Conservation (phyloP, 2,888 invertebrate genomes). For the Drosophila neotestacea region DNA sequence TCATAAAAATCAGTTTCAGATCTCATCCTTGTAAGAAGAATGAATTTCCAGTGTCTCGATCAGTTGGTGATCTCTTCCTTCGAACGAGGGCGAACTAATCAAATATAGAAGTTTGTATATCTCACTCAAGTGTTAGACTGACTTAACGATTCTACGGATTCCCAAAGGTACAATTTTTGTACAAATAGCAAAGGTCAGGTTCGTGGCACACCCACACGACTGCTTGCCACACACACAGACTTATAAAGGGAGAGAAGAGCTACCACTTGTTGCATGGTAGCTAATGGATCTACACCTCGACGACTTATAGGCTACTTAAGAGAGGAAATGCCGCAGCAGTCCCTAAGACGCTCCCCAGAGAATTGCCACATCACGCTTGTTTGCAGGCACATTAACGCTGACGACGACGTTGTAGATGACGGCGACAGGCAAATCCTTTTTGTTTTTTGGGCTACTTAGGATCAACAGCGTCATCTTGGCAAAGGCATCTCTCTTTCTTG, state of each 20-base stretch:
- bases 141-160: slow-evolving; percentile 55
- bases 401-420: slow-evolving; percentile 38
- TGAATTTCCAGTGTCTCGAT: not conserved
- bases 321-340: slow-evolving; percentile 21
- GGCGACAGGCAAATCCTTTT: slow-evolving; percentile 76
- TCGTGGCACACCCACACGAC: slow-evolving; percentile 50
- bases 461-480: slow-evolving; percentile 45
- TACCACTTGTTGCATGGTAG: slow-evolving; percentile 64
- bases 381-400: slow-evolving; percentile 77
- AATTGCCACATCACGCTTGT: slow-evolving; percentile 81
- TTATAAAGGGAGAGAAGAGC: slow-evolving; percentile 17
- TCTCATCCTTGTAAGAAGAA: too few species aligned
- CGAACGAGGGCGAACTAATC: slow-evolving; percentile 2
- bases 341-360: slow-evolving; percentile 61
- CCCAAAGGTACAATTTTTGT: slow-evolving; percentile 6
- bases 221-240: slow-evolving; percentile 36
- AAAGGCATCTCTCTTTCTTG: slow-evolving; percentile 44
- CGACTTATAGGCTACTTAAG: slow-evolving; percentile 62
- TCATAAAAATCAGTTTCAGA: too few species aligned
- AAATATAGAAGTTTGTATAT: slow-evolving; percentile 56
- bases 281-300: slow-evolving; percentile 77
- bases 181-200: slow-evolving; percentile 36
- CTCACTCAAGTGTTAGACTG: slow-evolving; percentile 55
- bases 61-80: not conserved
- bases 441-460: slow-evolving; percentile 68